Percentiles rank a stretch among this genome's conserved stretches.
phyloP scores from a whole-genome alignment of 1,140 invertebrate species.

The Drosophila pseudoananassae region DNA sequence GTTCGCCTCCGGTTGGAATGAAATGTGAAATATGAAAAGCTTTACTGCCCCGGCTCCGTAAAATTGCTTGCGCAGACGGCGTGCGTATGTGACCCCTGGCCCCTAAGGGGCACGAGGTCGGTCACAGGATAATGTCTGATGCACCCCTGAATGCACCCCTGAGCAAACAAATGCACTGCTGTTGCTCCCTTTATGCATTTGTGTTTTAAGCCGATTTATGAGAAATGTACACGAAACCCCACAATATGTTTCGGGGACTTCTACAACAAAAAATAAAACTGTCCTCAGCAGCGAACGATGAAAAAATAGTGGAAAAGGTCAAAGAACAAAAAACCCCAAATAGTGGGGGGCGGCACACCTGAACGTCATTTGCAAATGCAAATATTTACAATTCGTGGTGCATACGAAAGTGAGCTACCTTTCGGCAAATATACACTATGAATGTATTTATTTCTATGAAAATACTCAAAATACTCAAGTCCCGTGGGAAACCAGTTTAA shows the following conservation, averaged over 20 bases:
- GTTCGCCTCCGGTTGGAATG: slow-evolving; percentile 40
- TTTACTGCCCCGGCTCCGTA: slow-evolving; percentile 60
- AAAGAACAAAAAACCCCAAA: slow-evolving; percentile 34
- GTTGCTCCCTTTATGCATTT: slow-evolving; percentile 27
- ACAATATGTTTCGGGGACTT: slow-evolving; percentile 67
- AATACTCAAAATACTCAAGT: slow-evolving; percentile 3
- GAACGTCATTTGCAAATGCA: slow-evolving; percentile 81
- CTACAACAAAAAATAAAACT: slow-evolving; percentile 1
- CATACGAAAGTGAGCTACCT: slow-evolving; percentile 64
- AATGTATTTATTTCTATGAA: slow-evolving; percentile 54
- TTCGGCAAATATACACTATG: slow-evolving; percentile 61
- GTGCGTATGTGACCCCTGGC: slow-evolving; percentile 30
- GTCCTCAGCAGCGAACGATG: slow-evolving; percentile 29
- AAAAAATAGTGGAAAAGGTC: slow-evolving; percentile 54
- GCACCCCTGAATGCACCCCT: slow-evolving; percentile 6
- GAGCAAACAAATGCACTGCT: slow-evolving; percentile 56
- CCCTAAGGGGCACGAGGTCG: slow-evolving; percentile 8
- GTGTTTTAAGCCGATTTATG: slow-evolving; percentile 79
- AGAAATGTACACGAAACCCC: slow-evolving; percentile 65
- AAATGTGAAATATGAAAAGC: slow-evolving; percentile 54
- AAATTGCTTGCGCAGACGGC: slow-evolving; percentile 66
- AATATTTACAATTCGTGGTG: slow-evolving; percentile 71
- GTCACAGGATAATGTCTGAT: slow-evolving; percentile 20
- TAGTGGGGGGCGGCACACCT: slow-evolving; percentile 37
- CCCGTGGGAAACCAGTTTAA: too few relatives aligned